These are phyloP conservation scores for Thripadectes ignobilis DNA, from an alignment of 2,797 vertebrate genomes.

Conservation along the genomic window DNA sequence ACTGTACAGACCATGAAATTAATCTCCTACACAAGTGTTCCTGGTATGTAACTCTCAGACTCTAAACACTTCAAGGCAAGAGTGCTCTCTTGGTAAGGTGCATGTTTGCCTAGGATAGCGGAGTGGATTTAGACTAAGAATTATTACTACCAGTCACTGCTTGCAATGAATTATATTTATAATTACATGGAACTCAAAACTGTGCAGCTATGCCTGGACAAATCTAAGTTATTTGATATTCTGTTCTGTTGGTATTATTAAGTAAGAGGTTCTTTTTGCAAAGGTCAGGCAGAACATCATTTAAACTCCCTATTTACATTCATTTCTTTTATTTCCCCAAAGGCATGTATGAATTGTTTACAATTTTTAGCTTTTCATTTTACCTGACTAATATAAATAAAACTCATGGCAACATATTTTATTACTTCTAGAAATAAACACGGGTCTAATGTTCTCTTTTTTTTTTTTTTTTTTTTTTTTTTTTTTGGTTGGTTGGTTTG, in stretches of 20 bases:
- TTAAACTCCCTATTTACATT: not conserved
- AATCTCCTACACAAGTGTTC: not conserved
- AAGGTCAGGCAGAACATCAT: constrained; percentile 25
- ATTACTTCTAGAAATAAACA: not conserved
- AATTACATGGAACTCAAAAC: constrained; percentile 1
- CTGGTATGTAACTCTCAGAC: not conserved
- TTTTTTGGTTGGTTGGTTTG: not conserved
- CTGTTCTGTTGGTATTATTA: not conserved
- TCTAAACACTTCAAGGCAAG: not conserved
- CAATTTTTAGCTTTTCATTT: constrained; percentile 3
- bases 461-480: not conserved
- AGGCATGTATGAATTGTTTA: not conserved
- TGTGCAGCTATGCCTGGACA: not conserved
- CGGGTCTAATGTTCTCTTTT: not conserved
- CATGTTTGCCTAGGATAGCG: not conserved
- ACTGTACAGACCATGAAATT: not conserved
- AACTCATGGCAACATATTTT: not conserved
- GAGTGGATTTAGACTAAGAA: not conserved
- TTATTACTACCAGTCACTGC: not conserved
- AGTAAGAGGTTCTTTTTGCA: not conserved
- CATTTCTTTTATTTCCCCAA: not conserved
- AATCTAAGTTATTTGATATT: constrained; percentile 42
- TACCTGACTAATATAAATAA: not conserved
- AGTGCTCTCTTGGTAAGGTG: not conserved
- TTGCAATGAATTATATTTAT: not conserved